A percentile compares a stretch with the other conserved stretches of the same genome.
Conservation (phyloP, 1,140 invertebrate genomes). For the Trypoxylus dichotomus region DNA sequence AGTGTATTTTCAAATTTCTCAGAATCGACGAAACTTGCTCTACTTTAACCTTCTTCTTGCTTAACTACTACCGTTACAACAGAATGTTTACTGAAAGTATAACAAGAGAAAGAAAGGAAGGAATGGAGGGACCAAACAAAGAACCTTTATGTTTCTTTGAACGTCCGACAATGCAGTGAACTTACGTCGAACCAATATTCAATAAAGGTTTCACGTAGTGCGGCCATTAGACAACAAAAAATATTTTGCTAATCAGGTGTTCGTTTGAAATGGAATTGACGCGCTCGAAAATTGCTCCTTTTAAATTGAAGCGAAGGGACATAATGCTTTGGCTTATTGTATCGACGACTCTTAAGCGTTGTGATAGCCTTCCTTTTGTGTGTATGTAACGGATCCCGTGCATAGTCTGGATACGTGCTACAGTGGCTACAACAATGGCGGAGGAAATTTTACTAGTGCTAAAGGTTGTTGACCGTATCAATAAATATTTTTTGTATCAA, state of each 20-base stretch:
- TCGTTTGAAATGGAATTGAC: not conserved
- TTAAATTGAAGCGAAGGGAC: not conserved
- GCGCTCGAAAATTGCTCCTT: not conserved
- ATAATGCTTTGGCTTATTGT: no score
- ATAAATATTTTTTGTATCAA: no score
- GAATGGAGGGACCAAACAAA: not conserved
- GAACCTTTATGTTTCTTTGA: not conserved
- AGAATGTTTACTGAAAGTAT: constrained; percentile 9
- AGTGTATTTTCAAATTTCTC: not conserved
- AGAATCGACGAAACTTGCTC: not conserved
- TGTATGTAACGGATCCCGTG: no score
- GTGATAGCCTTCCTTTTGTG: no score
- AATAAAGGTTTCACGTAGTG: constrained; percentile 2
- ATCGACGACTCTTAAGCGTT: no score
- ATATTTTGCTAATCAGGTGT: constrained; percentile 18
- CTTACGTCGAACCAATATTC: not conserved
- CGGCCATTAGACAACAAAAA: not conserved
- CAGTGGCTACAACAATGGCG: no score
- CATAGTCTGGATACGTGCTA: no score
- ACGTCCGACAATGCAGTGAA: not conserved
- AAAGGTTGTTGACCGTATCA: no score
- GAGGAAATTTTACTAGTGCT: no score
- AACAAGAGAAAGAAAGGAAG: not conserved
- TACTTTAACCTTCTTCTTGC: not conserved
- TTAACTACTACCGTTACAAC: not conserved